A percentile compares a stretch with the other conserved stretches of the same genome.
Evolutionary conservation across 2,888 invertebrate species (phyloP).

Genomic region (Nemoura dubitans): DNA sequence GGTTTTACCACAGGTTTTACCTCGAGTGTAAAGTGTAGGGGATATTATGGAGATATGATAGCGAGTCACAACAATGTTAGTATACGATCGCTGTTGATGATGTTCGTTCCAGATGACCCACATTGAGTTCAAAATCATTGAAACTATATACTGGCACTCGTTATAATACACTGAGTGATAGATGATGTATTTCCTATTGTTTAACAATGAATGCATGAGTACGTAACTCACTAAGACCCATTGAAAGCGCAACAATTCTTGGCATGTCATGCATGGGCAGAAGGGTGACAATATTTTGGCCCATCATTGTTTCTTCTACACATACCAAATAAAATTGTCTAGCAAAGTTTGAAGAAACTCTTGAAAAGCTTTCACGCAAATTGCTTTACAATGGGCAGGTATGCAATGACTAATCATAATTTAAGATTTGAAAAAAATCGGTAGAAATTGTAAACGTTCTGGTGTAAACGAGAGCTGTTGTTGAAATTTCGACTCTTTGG

Average conservation of each 20-base stretch:
- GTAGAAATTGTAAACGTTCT: background rate
- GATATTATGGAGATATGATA: too few species aligned
- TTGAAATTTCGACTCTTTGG: too few species aligned
- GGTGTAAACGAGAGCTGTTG: background rate
- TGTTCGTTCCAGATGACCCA: slow-evolving; percentile 24
- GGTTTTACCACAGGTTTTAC: background rate
- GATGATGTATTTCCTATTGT: background rate
- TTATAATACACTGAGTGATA: background rate
- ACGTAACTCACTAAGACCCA: background rate
- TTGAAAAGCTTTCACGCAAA: background rate
- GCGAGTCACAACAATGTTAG: background rate
- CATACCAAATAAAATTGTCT: background rate
- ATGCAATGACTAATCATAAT: background rate
- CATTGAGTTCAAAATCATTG: slow-evolving; percentile 39
- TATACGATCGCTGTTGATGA: background rate
- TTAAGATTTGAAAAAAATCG: background rate
- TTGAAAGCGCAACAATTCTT: background rate
- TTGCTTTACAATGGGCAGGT: background rate
- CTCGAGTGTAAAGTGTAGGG: too few species aligned
- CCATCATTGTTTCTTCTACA: background rate
- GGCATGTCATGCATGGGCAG: background rate
- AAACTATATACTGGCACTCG: slow-evolving; percentile 5
- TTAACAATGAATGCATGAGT: background rate
- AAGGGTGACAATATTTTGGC: background rate
- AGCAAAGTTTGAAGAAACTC: too few species aligned